Conservation (phyloP, 2,888 invertebrate genomes). For the Acleris cristana region DNA sequence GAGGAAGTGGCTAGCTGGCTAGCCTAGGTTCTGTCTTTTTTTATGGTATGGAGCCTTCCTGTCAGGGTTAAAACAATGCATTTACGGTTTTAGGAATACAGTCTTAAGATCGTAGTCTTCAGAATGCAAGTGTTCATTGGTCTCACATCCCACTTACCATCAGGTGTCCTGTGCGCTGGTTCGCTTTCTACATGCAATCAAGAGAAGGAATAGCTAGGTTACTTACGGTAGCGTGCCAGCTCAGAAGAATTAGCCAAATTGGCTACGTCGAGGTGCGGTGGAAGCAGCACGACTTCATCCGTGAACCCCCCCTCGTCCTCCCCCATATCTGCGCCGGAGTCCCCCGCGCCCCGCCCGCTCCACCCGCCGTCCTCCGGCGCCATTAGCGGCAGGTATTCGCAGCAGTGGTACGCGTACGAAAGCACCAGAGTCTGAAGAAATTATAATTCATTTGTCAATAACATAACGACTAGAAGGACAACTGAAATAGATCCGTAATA, state of each 20-base stretch:
- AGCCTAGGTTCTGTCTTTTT: too few species aligned
- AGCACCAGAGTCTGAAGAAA: slow-evolving; percentile 88
- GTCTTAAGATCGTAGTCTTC: too few species aligned
- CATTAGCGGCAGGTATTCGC: slow-evolving; percentile 91
- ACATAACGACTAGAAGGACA: too few species aligned
- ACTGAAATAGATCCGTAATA: too few species aligned
- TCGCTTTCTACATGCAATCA: too few species aligned
- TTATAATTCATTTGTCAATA: neutral
- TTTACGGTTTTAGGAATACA: too few species aligned
- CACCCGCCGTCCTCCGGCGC: slow-evolving; percentile 85
- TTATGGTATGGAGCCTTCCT: too few species aligned
- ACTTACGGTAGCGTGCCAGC: slow-evolving; percentile 91
- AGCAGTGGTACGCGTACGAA: slow-evolving; percentile 98
- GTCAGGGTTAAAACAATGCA: too few species aligned
- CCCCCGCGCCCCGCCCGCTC: slow-evolving; percentile 84
- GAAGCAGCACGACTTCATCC: slow-evolving; percentile 73
- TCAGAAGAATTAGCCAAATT: slow-evolving; percentile 92
- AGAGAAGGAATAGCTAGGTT: neutral
- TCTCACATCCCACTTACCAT: too few species aligned
- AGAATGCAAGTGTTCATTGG: too few species aligned
- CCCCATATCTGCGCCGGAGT: slow-evolving; percentile 47
- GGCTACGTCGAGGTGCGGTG: slow-evolving; percentile 80
- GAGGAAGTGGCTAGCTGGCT: too few species aligned
- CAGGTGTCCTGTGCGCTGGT: too few species aligned
- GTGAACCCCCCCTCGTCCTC: slow-evolving; percentile 63